Evolutionary conservation across 2,797 vertebrate species (phyloP).

Genomic region (Coregonus suidteri): DNA sequence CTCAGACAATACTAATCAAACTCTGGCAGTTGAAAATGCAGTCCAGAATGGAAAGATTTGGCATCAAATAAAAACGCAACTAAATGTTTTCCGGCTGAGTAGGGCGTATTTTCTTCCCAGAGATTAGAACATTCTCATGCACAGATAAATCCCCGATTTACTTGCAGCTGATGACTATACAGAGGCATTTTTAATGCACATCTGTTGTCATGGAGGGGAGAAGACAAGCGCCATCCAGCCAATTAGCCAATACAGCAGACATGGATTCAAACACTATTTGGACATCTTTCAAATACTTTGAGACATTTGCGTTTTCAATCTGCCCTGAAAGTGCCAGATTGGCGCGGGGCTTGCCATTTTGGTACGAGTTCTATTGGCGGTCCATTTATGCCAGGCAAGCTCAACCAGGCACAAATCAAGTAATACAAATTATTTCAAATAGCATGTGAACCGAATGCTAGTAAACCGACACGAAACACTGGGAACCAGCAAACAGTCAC

Average conservation of each 20-base stretch:
- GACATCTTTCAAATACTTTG: not conserved
- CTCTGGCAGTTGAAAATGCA: slow-evolving; percentile 21
- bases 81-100: slow-evolving; percentile 9
- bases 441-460: no score
- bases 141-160: slow-evolving; percentile 7
- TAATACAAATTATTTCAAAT: no score
- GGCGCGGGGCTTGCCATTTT: not conserved
- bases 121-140: slow-evolving; percentile 18
- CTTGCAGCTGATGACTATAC: not conserved
- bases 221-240: slow-evolving; percentile 34
- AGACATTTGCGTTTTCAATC: not conserved
- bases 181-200: no score
- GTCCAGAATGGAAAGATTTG: slow-evolving; percentile 20
- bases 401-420: not conserved
- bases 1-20: slow-evolving; percentile 9
- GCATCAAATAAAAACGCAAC: slow-evolving; percentile 23
- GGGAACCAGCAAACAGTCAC: not conserved
- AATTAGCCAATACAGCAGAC: slow-evolving; percentile 4
- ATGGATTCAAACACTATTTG: not conserved
- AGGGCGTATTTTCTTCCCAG: slow-evolving; percentile 23
- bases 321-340: not conserved
- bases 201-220: not conserved
- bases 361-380: not conserved
- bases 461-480: not conserved
- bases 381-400: not conserved